phyloP scores from a whole-genome alignment of 2,113 vertebrate species.

The Bujurquina vittata region DNA sequence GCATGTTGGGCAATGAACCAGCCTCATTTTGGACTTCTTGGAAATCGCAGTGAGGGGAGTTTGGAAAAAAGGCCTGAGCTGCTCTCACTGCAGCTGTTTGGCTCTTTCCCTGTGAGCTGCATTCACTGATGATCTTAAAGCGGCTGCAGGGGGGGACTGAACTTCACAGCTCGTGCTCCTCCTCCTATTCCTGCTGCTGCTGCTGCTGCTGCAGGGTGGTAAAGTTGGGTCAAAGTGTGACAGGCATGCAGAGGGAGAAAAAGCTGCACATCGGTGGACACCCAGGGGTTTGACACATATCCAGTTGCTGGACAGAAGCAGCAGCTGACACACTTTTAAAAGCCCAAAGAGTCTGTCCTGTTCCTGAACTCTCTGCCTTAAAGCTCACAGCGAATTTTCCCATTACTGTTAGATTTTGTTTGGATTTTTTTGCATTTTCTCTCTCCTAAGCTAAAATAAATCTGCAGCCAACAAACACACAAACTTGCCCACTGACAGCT shows the following conservation, averaged over 20 bases:
- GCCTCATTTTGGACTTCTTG: slow-evolving; percentile 65
- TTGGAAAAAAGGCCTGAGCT: slow-evolving; percentile 13
- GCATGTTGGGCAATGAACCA: slow-evolving; percentile 62
- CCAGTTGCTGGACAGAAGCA: slow-evolving; percentile 36
- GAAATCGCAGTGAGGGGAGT: slow-evolving; percentile 46
- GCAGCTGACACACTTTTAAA: slow-evolving; percentile 42
- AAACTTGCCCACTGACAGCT: slow-evolving; percentile 60
- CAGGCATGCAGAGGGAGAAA: not conserved
- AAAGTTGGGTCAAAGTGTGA: slow-evolving; percentile 40
- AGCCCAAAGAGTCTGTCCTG: slow-evolving; percentile 23
- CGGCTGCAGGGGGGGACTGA: slow-evolving; percentile 18
- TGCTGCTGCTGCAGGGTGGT: not conserved
- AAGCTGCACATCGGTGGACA: slow-evolving; percentile 18
- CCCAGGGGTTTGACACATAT: slow-evolving; percentile 24
- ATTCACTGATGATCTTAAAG: not conserved
- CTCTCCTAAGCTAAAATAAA: slow-evolving; percentile 39
- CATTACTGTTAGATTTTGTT: slow-evolving; percentile 68
- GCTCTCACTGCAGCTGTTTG: slow-evolving; percentile 47
- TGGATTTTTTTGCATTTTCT: slow-evolving; percentile 34
- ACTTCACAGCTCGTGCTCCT: not conserved
- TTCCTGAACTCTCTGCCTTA: slow-evolving; percentile 45
- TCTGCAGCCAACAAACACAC: slow-evolving; percentile 43
- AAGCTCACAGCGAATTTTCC: slow-evolving; percentile 53
- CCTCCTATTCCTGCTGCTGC: not conserved
- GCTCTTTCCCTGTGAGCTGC: not conserved